Evolutionary conservation across 1,140 invertebrate species (phyloP), one percentile per base, ranked within the genome.

Genomic region (Drosophila insularis): DNA sequence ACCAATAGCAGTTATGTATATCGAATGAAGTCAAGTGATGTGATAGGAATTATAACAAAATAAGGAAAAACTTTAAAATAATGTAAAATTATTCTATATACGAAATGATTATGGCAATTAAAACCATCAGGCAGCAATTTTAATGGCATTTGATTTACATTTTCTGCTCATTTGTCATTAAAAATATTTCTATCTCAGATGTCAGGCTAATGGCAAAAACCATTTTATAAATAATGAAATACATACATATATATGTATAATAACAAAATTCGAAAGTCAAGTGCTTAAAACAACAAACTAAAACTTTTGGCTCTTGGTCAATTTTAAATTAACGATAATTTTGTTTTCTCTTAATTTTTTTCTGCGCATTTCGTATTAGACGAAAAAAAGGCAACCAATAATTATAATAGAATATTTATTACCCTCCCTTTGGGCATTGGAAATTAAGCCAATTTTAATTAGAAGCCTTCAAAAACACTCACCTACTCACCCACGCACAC

Each of bases 371-470:
- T 50, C 43, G 8, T 50, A 19, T 50, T 50, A 50, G 43, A 2
- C 17, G 19, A 50, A 50, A 21, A 40, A 40, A n/a, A 40, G 4
- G 17, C 19, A 50, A 50, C 8, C 58, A 74, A 62, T 69, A 59
- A 69, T 64, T 75, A 39, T 63, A 59, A 59, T 59, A 37, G 59
- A 69, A 75, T 66, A 81, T 85, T 74, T 85, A 81, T 86, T 61
- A 71, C 43, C 40, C 71, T 64, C 56, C 71, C 39, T 59, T 61
- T 21, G 23, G 14, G 53, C 46, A 81, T 86, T 75, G 71, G 66
- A 76, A 87, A 81, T 86, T 73, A 86, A 86, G 79, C 76, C 82
- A 61, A 66, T 87, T 87, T 86, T 86, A 86, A 86, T 86, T 79
- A 73, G 78, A 50, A 54, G 61, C 74, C 21, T 32, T 37, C 43